These are phyloP conservation scores for Druon quercuslanigerum DNA, from an alignment of 1,140 invertebrate species.

Conservation along the genomic window DNA sequence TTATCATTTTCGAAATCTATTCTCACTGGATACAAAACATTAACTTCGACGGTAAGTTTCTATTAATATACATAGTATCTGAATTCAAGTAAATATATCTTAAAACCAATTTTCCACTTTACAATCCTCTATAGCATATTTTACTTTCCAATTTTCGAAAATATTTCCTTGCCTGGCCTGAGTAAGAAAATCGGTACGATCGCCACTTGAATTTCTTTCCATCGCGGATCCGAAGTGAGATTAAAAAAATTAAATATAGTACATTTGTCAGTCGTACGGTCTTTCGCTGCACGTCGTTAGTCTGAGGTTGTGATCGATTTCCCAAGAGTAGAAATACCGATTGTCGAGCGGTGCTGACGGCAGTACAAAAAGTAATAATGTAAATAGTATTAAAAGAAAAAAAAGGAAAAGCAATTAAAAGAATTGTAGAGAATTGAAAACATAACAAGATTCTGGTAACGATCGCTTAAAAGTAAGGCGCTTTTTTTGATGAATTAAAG, in stretches of 20 bases:
- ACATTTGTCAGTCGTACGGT: conserved; percentile 37
- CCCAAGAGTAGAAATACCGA: neutral
- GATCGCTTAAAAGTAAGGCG: conserved; percentile 34
- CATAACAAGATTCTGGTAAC: conserved; percentile 44
- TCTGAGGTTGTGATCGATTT: neutral
- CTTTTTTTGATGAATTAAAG: conserved; percentile 35
- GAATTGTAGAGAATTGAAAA: conserved; percentile 45
- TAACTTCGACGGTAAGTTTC: too few relatives aligned
- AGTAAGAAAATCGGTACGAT: conserved; percentile 1
- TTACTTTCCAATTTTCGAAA: too few relatives aligned
- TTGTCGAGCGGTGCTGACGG: conserved; percentile 5
- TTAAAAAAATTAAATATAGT: conserved; percentile 22
- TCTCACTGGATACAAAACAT: too few relatives aligned
- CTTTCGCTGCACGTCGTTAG: conserved; percentile 4
- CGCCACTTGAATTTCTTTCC: conserved; percentile 9
- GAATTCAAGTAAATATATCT: too few relatives aligned
- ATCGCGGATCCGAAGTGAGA: neutral
- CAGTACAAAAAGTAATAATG: conserved; percentile 32
- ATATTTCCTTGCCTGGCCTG: neutral
- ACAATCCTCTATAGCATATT: too few relatives aligned
- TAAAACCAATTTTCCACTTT: too few relatives aligned
- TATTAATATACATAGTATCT: too few relatives aligned
- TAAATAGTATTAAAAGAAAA: conserved; percentile 32
- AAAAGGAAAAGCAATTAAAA: conserved; percentile 36
- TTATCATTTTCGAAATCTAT: too few relatives aligned